A percentile compares a stretch with the other conserved stretches of the same genome.
phyloP scores from a whole-genome alignment of 2,113 vertebrate genomes.

The Muscicapa adusta region DNA sequence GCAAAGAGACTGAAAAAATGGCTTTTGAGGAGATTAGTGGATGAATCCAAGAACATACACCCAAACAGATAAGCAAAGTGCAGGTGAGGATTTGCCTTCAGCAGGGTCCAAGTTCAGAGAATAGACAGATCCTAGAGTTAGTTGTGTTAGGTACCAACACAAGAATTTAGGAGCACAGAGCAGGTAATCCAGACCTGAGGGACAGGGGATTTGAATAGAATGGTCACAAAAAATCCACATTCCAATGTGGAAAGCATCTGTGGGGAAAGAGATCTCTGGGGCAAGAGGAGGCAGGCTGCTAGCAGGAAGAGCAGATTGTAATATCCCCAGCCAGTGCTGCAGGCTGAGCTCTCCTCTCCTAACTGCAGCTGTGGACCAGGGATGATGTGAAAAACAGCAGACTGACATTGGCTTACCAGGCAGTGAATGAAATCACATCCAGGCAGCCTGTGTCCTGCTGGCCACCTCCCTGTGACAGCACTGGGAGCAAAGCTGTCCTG shows the following conservation, averaged over 20 bases:
- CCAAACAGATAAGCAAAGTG: neutral
- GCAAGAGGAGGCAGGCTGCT: neutral
- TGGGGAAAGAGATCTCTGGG: neutral
- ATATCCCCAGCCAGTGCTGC: neutral
- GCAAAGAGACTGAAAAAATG: neutral
- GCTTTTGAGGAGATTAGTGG: neutral
- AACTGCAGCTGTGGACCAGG: neutral
- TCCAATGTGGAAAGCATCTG: neutral
- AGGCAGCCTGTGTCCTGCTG: neutral
- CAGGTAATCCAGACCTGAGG: neutral
- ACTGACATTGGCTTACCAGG: neutral
- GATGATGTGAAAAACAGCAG: slow-evolving; percentile 21
- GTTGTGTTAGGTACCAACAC: neutral
- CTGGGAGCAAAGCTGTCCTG: neutral
- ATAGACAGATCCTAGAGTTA: neutral
- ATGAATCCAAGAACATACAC: neutral
- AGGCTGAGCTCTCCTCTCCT: neutral
- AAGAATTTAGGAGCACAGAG: neutral
- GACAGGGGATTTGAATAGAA: neutral
- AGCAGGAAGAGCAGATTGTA: neutral
- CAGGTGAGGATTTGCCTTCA: neutral
- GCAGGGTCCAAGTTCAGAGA: neutral
- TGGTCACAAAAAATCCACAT: neutral
- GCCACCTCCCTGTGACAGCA: neutral
- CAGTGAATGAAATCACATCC: neutral